Conservation (phyloP, 2,888 invertebrate species). For the Eupithecia abbreviata region DNA sequence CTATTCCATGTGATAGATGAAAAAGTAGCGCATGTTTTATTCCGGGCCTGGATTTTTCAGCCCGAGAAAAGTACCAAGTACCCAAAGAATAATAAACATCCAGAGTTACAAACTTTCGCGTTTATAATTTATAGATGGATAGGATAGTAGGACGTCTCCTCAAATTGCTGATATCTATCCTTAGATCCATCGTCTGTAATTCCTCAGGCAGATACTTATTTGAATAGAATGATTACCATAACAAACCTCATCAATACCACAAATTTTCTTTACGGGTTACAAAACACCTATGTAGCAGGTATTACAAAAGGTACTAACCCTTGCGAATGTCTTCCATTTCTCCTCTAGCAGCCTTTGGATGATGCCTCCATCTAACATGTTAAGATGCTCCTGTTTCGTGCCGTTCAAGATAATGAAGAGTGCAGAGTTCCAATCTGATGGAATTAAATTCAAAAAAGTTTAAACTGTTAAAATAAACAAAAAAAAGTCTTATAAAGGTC, state of each 20-base stretch:
- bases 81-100: too few relatives aligned
- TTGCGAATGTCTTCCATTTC: conserved; percentile 99
- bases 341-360: conserved; percentile 98
- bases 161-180: not conserved
- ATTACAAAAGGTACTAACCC: conserved; percentile 81
- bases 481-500: not conserved
- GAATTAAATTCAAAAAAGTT: conserved; percentile 9
- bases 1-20: too few relatives aligned
- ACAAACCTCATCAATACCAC: not conserved
- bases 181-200: not conserved
- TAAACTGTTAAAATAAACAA: not conserved
- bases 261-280: not conserved
- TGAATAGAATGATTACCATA: not conserved
- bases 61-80: too few relatives aligned
- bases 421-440: conserved; percentile 98
- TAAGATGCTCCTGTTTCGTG: conserved; percentile 98
- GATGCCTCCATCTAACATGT: conserved; percentile 99
- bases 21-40: too few relatives aligned
- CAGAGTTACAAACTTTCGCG: too few relatives aligned
- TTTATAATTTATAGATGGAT: too few relatives aligned
- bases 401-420: conserved; percentile 98
- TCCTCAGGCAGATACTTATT: not conserved
- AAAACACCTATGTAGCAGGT: not conserved
- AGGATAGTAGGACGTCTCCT: not conserved
- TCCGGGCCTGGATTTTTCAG: too few relatives aligned